Evolutionary conservation across 2,888 invertebrate genomes (phyloP).

Genomic region (Chrysina gloriosa): DNA sequence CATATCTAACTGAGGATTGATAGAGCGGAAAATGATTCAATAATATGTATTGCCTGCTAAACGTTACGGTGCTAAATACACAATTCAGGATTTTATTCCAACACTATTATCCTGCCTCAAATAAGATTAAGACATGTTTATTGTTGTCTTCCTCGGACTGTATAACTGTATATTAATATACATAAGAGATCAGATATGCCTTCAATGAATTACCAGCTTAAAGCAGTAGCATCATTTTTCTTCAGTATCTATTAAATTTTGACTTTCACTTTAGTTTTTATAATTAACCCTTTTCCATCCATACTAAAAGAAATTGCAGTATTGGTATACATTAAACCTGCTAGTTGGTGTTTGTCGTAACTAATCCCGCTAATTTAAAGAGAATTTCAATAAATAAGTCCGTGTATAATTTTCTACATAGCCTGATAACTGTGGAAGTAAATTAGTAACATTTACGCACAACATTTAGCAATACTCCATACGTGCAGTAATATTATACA

Average conservation of each 20-base stretch:
- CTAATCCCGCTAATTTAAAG: constrained; percentile 14
- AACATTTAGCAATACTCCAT: constrained; percentile 26
- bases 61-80: no score
- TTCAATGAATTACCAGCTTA: constrained; percentile 18
- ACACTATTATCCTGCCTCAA: no score
- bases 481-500: constrained; percentile 15
- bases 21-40: no score
- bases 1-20: no score
- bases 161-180: no score
- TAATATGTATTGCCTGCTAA: no score
- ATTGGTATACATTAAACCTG: background rate
- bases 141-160: no score
- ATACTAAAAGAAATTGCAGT: background rate
- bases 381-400: constrained; percentile 18
- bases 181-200: no score
- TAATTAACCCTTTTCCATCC: constrained; percentile 3
- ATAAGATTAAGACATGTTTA: no score
- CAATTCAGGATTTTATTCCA: no score
- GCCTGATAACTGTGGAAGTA: constrained; percentile 17
- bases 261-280: constrained; percentile 8
- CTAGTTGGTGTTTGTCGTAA: background rate
- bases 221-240: constrained; percentile 32
- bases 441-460: constrained; percentile 27
- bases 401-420: constrained; percentile 8
- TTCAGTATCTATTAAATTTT: background rate